Percentiles rank a stretch among this genome's conserved stretches.
These are phyloP conservation scores for Crypturellus undulatus DNA, from an alignment of 2,113 vertebrate species.

Conservation along the genomic window DNA sequence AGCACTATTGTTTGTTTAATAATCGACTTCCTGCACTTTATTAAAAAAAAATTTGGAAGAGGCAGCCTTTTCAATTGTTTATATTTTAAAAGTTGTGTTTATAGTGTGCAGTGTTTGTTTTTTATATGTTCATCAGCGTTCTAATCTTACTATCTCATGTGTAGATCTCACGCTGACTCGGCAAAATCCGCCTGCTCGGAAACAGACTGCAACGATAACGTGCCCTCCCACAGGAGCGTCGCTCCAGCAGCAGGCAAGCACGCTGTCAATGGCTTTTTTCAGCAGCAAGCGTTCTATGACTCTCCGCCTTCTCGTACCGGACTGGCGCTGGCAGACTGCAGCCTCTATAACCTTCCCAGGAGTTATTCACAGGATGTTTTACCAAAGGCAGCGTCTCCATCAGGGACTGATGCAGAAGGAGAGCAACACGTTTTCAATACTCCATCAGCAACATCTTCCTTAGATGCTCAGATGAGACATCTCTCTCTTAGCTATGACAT, in stretches of 20 bases:
- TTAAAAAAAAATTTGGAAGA: neutral
- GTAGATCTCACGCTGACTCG: slow-evolving; percentile 86
- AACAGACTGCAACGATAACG: slow-evolving; percentile 97
- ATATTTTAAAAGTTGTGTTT: neutral
- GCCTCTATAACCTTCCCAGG: slow-evolving; percentile 91
- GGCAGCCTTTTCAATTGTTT: neutral
- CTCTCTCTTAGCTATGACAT: slow-evolving; percentile 94
- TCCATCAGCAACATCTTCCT: slow-evolving; percentile 80
- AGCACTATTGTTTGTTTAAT: neutral
- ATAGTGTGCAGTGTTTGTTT: neutral
- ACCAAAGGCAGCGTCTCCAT: slow-evolving; percentile 84
- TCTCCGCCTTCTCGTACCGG: slow-evolving; percentile 86
- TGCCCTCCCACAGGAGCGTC: slow-evolving; percentile 88
- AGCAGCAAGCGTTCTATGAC: slow-evolving; percentile 87
- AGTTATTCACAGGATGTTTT: slow-evolving; percentile 95
- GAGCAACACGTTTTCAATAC: slow-evolving; percentile 91
- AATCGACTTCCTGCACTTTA: neutral
- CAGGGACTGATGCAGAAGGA: slow-evolving; percentile 81
- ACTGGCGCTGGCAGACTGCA: slow-evolving; percentile 82
- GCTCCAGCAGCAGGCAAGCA: slow-evolving; percentile 83
- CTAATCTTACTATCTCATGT: slow-evolving; percentile 20
- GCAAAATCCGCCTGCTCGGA: slow-evolving; percentile 92
- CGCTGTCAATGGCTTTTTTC: slow-evolving; percentile 91
- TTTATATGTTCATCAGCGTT: neutral
- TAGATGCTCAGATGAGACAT: slow-evolving; percentile 90